These are phyloP conservation scores for Venturia canescens DNA, from an alignment of 1,140 invertebrate genomes.

Conservation along the genomic window DNA sequence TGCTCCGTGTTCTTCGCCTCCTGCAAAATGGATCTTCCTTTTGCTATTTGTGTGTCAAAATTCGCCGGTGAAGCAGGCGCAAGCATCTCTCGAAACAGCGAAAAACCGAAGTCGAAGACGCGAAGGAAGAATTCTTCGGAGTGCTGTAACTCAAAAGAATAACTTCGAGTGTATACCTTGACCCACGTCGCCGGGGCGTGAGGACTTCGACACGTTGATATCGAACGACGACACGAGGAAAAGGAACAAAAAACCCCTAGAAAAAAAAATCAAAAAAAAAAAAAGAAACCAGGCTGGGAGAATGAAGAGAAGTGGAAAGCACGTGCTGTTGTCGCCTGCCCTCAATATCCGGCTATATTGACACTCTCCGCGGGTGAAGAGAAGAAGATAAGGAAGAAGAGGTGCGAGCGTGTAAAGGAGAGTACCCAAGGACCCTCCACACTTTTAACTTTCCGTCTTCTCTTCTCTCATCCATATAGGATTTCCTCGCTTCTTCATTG, in stretches of 20 bases:
- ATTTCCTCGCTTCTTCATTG: conserved; percentile 1
- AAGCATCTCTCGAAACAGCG: too few relatives aligned
- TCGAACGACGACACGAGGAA: neutral
- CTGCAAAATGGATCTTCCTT: too few relatives aligned
- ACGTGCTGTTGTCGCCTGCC: neutral
- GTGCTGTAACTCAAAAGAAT: too few relatives aligned
- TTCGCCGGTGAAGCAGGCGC: too few relatives aligned
- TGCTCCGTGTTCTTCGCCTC: too few relatives aligned
- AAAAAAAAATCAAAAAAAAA: neutral
- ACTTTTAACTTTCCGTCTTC: conserved; percentile 12
- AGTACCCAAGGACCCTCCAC: neutral
- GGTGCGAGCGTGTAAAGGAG: neutral
- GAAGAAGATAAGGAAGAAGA: neutral
- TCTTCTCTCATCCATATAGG: conserved; percentile 6
- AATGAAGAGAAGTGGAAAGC: conserved; percentile 10
- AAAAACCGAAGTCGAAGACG: too few relatives aligned
- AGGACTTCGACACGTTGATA: neutral
- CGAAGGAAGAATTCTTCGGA: too few relatives aligned
- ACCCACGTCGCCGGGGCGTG: neutral
- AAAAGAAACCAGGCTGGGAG: neutral
- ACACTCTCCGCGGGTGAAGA: neutral
- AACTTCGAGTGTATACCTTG: neutral
- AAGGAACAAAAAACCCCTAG: neutral
- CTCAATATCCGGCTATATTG: conserved; percentile 13
- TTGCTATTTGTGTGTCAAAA: too few relatives aligned